These are phyloP conservation scores for Chrysodeixis includens DNA, from an alignment of 2,888 invertebrate species.

Conservation along the genomic window DNA sequence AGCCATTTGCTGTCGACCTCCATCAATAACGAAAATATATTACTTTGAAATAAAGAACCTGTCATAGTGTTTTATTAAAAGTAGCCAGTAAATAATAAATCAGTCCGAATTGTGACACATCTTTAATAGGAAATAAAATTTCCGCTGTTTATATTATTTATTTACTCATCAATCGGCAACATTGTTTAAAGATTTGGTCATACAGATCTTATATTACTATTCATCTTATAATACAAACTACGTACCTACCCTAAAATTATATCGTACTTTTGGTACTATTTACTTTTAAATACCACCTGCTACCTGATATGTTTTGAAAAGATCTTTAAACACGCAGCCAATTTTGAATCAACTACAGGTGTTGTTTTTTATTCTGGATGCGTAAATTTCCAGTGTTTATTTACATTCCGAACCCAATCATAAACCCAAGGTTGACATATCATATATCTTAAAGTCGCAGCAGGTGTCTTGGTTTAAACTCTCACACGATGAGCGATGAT, in stretches of 20 bases:
- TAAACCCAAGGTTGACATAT: conserved; percentile 16
- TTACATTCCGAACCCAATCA: conserved; percentile 21
- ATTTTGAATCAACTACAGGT: conserved; percentile 13
- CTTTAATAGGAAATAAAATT: too few relatives aligned
- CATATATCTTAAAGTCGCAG: not conserved
- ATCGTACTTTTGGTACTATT: too few relatives aligned
- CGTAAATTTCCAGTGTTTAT: conserved; percentile 15
- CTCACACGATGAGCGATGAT: conserved; percentile 22
- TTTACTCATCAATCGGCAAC: too few relatives aligned
- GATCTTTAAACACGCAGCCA: not conserved
- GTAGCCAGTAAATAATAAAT: too few relatives aligned
- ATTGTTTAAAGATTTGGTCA: too few relatives aligned
- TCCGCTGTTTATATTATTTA: too few relatives aligned
- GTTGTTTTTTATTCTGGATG: conserved; percentile 8
- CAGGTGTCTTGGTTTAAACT: conserved; percentile 28
- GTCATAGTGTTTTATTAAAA: too few relatives aligned
- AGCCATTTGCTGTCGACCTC: too few relatives aligned
- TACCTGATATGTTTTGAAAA: not conserved
- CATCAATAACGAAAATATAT: not conserved
- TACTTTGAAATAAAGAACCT: not conserved
- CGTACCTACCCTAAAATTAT: too few relatives aligned
- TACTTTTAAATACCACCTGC: not conserved
- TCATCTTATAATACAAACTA: too few relatives aligned
- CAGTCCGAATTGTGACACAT: too few relatives aligned
- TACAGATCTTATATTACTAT: too few relatives aligned